Conservation (phyloP, 1,140 invertebrate species). For the Melanaphis sacchari region DNA sequence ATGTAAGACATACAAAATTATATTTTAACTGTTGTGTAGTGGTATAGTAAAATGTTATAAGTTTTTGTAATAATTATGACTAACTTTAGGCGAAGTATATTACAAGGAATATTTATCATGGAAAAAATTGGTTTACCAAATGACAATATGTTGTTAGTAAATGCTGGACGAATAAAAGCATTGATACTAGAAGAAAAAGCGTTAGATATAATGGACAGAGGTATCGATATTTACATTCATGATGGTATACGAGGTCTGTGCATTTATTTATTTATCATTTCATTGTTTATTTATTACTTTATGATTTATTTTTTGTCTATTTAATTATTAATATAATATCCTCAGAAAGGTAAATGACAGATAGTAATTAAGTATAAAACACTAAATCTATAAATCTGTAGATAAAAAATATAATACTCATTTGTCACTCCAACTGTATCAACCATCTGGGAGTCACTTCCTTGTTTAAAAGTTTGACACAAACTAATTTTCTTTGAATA, state of each 20-base stretch:
- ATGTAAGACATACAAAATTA: slow-evolving; percentile 64
- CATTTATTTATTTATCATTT: not conserved
- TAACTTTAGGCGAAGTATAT: not conserved
- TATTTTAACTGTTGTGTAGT: not conserved
- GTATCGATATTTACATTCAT: not conserved
- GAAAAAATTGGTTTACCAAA: slow-evolving; percentile 78
- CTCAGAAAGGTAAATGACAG: not conserved
- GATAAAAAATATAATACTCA: not conserved
- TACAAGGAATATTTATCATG: slow-evolving; percentile 76
- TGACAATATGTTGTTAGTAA: slow-evolving; percentile 85
- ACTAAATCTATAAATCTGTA: not conserved
- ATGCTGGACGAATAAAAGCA: slow-evolving; percentile 88
- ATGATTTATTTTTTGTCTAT: not conserved
- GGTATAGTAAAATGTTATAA: not conserved
- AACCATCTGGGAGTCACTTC: no score
- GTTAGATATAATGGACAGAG: slow-evolving; percentile 69
- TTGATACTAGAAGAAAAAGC: slow-evolving; percentile 93
- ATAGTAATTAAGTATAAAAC: not conserved
- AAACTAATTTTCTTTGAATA: no score
- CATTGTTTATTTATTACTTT: not conserved
- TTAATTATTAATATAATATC: not conserved
- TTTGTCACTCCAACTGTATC: no score
- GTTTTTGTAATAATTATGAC: not conserved
- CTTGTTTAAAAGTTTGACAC: no score
- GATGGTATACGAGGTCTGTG: not conserved